Conservation (phyloP, 2,797 vertebrate genomes). For the Catostomus latipinnis region DNA sequence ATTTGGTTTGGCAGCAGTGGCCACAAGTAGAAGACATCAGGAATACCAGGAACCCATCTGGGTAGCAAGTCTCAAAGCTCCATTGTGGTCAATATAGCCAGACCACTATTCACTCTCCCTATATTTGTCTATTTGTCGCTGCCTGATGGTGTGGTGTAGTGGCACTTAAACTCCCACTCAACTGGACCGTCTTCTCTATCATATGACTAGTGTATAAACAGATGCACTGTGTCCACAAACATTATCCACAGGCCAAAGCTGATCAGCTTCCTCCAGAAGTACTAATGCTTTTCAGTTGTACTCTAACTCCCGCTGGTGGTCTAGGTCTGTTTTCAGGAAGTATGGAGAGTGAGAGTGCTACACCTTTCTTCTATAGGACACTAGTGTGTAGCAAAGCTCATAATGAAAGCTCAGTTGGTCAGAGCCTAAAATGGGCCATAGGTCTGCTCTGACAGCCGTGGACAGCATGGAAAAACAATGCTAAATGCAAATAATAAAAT, state of each 20-base stretch:
- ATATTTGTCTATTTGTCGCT: slow-evolving; percentile 9
- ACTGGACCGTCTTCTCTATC: slow-evolving; percentile 47
- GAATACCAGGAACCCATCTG: too few relatives aligned
- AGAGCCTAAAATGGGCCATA: too few relatives aligned
- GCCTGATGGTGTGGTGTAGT: slow-evolving; percentile 13
- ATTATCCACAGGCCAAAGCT: slow-evolving; percentile 26
- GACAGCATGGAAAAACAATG: not conserved
- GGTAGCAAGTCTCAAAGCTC: not conserved
- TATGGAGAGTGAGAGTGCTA: not conserved
- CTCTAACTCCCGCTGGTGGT: not conserved
- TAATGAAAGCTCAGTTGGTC: slow-evolving; percentile 1
- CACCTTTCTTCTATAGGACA: not conserved
- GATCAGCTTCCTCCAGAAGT: not conserved
- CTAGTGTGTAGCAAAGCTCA: slow-evolving; percentile 1
- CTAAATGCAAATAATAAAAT: too few relatives aligned
- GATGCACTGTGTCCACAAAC: slow-evolving; percentile 42
- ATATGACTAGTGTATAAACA: slow-evolving; percentile 55
- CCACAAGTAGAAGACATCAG: too few relatives aligned
- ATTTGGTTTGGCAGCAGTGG: too few relatives aligned
- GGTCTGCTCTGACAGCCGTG: too few relatives aligned
- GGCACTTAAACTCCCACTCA: slow-evolving; percentile 34
- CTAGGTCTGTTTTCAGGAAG: not conserved
- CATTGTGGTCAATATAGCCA: not conserved
- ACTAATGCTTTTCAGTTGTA: not conserved
- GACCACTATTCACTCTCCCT: slow-evolving; percentile 12